A percentile compares a stretch with the other conserved stretches of the same genome.
These are phyloP conservation scores for Pammene aurita DNA, from an alignment of 2,888 invertebrate genomes.

Conservation along the genomic window DNA sequence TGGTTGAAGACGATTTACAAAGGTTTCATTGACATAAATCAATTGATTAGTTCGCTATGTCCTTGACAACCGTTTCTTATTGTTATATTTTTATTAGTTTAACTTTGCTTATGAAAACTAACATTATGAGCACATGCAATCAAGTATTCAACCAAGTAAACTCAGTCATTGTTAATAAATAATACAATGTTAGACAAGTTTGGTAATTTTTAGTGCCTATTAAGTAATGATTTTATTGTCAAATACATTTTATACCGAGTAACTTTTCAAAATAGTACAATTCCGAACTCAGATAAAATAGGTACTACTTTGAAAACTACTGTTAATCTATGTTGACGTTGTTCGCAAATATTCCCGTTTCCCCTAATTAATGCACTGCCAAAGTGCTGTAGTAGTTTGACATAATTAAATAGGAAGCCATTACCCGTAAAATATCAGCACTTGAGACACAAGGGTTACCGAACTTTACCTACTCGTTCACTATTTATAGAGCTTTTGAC, in stretches of 20 bases:
- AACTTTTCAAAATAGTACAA: background rate
- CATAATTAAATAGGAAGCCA: slow-evolving; percentile 35
- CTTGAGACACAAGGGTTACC: slow-evolving; percentile 19
- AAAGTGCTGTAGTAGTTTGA: slow-evolving; percentile 20
- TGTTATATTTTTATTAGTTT: no score
- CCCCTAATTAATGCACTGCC: slow-evolving; percentile 24
- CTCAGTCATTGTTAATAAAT: no score
- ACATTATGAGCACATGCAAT: no score
- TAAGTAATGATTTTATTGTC: no score
- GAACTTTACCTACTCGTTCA: slow-evolving; percentile 15
- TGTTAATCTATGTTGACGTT: slow-evolving; percentile 27
- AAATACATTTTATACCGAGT: background rate
- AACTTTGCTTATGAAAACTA: no score
- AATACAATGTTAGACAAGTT: no score
- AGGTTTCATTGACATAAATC: no score
- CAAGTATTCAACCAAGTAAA: no score
- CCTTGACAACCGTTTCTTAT: no score
- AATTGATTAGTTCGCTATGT: no score
- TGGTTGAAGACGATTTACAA: no score
- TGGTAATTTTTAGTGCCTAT: no score
- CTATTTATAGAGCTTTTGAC: slow-evolving; percentile 4
- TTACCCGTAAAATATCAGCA: slow-evolving; percentile 31
- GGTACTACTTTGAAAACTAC: slow-evolving; percentile 26
- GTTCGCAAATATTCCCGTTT: slow-evolving; percentile 22
- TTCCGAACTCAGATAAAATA: background rate